Conservation (phyloP, 2,113 vertebrate genomes). For the Menura novaehollandiae region DNA sequence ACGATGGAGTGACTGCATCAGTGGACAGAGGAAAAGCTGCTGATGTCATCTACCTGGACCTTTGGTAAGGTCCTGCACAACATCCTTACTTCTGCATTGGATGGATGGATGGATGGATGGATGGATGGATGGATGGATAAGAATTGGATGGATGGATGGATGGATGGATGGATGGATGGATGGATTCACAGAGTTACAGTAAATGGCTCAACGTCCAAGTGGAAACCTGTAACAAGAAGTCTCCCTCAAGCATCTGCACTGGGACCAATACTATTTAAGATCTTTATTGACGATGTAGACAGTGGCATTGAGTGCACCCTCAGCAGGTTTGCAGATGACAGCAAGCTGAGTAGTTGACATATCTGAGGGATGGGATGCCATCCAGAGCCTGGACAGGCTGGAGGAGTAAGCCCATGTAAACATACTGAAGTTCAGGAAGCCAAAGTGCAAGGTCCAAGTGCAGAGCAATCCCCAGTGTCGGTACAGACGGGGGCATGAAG, state of each 20-base stretch:
- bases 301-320: neutral
- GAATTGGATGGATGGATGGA: neutral
- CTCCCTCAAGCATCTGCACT: neutral
- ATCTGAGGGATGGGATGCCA: neutral
- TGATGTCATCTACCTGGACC: neutral
- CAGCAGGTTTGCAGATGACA: neutral
- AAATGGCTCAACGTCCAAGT: neutral
- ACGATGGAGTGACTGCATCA: neutral
- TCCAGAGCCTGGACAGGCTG: neutral
- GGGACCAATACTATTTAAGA: neutral
- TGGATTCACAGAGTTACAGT: neutral
- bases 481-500: neutral
- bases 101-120: neutral
- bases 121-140: neutral
- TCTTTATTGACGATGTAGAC: neutral
- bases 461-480: neutral
- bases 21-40: neutral
- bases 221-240: neutral
- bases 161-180: neutral
- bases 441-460: neutral
- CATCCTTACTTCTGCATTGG: neutral
- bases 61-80: rapidly evolving
- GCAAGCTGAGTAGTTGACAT: neutral
- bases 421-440: rapidly evolving
- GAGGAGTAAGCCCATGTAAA: neutral